Conservation (phyloP, 2,888 invertebrate species). For the Mylabris sibirica region DNA sequence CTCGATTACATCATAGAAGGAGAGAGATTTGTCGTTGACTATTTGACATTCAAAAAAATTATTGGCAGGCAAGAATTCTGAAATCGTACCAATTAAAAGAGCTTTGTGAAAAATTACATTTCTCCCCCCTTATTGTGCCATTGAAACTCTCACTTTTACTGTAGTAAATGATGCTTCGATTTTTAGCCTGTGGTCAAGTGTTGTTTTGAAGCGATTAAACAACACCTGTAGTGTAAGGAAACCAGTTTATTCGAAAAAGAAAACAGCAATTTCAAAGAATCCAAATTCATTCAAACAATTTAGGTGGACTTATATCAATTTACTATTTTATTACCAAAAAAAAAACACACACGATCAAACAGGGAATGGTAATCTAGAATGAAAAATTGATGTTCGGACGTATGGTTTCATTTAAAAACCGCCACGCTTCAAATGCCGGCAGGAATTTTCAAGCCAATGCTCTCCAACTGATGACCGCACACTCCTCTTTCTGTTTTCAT, state of each 20-base stretch:
- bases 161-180: neutral
- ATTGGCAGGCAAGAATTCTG: neutral
- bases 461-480: conserved; percentile 10
- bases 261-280: neutral
- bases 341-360: neutral
- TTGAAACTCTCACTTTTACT: neutral
- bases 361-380: neutral
- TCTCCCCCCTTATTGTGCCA: neutral
- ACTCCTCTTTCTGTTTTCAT: neutral
- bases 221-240: neutral
- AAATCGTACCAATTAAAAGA: too few species aligned
- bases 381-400: conserved; percentile 9
- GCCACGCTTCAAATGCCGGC: conserved; percentile 18
- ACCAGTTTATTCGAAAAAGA: neutral
- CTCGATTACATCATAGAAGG: conserved; percentile 38
- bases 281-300: neutral
- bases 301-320: neutral
- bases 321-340: neutral
- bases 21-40: neutral
- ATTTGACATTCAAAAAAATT: conserved; percentile 40
- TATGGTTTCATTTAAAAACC: conserved; percentile 19
- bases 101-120: too few species aligned
- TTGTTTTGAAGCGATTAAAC: neutral
- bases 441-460: conserved; percentile 14
- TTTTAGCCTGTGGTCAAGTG: neutral